Percentiles rank a stretch among this genome's conserved stretches.
phyloP scores from a whole-genome alignment of 2,888 invertebrate species.

The Ommatoiulus sabulosus region DNA sequence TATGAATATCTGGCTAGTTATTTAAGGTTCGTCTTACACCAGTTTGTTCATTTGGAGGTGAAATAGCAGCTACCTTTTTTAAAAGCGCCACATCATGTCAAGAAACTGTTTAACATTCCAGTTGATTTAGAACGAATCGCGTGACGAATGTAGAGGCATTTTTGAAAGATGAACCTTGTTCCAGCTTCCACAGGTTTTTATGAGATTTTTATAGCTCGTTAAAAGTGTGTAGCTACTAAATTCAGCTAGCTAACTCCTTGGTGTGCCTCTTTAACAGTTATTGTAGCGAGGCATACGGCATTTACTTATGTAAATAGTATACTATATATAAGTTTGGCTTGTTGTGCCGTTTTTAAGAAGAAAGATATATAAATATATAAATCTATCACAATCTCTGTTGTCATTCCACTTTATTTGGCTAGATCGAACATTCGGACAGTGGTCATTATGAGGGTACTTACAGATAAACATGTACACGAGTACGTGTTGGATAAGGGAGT shows the following conservation, averaged over 20 bases:
- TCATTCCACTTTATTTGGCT: not conserved
- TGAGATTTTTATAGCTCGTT: constrained; percentile 34
- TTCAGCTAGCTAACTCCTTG: constrained; percentile 34
- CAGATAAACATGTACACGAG: no score
- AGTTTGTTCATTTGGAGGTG: constrained; percentile 31
- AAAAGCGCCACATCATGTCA: constrained; percentile 38
- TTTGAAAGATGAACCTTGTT: constrained; percentile 9
- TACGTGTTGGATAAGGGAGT: no score
- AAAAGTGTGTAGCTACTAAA: constrained; percentile 7
- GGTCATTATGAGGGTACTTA: no score
- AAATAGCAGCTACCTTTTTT: constrained; percentile 38
- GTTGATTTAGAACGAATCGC: not conserved
- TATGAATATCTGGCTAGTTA: constrained; percentile 26
- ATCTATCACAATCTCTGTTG: constrained; percentile 30
- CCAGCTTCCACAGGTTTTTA: constrained; percentile 34
- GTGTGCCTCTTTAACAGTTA: constrained; percentile 26
- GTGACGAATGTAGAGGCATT: constrained; percentile 25
- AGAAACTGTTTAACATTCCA: constrained; percentile 27
- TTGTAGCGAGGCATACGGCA: constrained; percentile 33
- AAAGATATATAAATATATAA: constrained; percentile 45
- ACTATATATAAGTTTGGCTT: constrained; percentile 49
- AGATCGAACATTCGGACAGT: no score
- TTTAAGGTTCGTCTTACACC: constrained; percentile 19
- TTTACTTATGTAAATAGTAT: constrained; percentile 50
- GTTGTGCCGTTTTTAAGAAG: constrained; percentile 53